Evolutionary conservation across 2,888 invertebrate genomes (phyloP).

Genomic region (Uloborus plumipes): DNA sequence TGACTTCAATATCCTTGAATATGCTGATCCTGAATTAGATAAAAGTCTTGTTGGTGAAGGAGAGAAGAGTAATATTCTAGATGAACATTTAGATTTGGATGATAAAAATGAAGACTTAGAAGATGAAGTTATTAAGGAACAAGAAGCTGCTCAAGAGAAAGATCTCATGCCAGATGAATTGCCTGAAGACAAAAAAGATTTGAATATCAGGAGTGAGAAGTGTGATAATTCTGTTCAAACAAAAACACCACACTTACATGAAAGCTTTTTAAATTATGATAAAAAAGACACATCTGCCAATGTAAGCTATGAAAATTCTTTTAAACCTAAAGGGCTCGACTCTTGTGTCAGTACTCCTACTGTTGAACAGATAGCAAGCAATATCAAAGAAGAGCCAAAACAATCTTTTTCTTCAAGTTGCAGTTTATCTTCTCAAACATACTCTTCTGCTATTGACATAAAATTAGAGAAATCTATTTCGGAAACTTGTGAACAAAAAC

Average conservation of each 20-base stretch:
- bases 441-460: conserved; percentile 36
- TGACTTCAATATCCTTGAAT: conserved; percentile 95
- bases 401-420: conserved; percentile 60
- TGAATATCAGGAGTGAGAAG: conserved; percentile 20
- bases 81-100: conserved; percentile 83
- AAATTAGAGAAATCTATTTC: conserved; percentile 39
- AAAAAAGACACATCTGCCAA: conserved; percentile 34
- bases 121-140: conserved; percentile 74
- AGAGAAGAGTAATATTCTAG: conserved; percentile 83
- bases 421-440: conserved; percentile 43
- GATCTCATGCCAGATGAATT: conserved; percentile 43
- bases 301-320: conserved; percentile 19
- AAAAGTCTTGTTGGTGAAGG: conserved; percentile 77
- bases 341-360: conserved; percentile 6
- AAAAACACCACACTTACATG: conserved; percentile 25
- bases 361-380: conserved; percentile 12
- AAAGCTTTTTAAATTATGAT: conserved; percentile 43
- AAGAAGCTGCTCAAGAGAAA: conserved; percentile 45
- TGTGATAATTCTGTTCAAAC: neutral
- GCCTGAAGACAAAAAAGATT: conserved; percentile 28
- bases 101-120: conserved; percentile 78
- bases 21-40: conserved; percentile 93
- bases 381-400: conserved; percentile 51
- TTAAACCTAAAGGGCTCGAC: conserved; percentile 30
- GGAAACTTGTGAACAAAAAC: conserved; percentile 24